A percentile compares a stretch with the other conserved stretches of the same genome.
These are phyloP conservation scores for Hirtodrosophila confusa DNA, from an alignment of 2,888 invertebrate genomes.

Conservation along the genomic window DNA sequence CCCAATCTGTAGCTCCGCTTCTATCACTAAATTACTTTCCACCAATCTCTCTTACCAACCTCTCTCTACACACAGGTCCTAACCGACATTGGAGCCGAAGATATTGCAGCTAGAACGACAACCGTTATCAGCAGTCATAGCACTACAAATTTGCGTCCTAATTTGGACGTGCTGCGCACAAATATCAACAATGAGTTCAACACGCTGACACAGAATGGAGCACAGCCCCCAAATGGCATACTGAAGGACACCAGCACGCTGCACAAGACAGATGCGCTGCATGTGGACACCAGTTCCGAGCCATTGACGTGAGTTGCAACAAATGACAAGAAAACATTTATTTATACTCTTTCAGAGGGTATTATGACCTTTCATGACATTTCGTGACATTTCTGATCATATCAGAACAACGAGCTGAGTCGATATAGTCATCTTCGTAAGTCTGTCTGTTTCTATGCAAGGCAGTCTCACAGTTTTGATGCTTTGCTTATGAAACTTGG, in stretches of 20 bases:
- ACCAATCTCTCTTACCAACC: too few relatives aligned
- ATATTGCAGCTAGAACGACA: conserved; percentile 90
- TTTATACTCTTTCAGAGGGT: too few relatives aligned
- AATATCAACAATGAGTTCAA: conserved; percentile 84
- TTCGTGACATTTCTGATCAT: too few relatives aligned
- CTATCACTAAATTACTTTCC: too few relatives aligned
- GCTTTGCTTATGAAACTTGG: too few relatives aligned
- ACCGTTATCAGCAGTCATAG: conserved; percentile 89
- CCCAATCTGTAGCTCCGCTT: too few relatives aligned
- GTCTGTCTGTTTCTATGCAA: too few relatives aligned
- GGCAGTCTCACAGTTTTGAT: too few relatives aligned
- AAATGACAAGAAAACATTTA: too few relatives aligned
- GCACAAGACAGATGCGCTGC: conserved; percentile 89
- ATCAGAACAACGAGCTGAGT: too few relatives aligned
- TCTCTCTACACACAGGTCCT: conserved; percentile 72
- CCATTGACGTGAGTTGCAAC: conserved; percentile 90
- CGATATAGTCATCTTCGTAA: too few relatives aligned
- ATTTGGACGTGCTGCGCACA: conserved; percentile 83
- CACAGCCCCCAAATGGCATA: conserved; percentile 85
- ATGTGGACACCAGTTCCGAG: conserved; percentile 94
- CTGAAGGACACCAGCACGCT: conserved; percentile 84
- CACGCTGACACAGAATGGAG: conserved; percentile 82
- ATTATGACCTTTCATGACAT: too few relatives aligned
- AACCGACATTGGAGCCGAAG: conserved; percentile 84
- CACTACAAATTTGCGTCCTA: conserved; percentile 80